A percentile compares a stretch with the other conserved stretches of the same genome.
Evolutionary conservation across 2,797 vertebrate genomes (phyloP).

Genomic region (Hoplostethus atlanticus): DNA sequence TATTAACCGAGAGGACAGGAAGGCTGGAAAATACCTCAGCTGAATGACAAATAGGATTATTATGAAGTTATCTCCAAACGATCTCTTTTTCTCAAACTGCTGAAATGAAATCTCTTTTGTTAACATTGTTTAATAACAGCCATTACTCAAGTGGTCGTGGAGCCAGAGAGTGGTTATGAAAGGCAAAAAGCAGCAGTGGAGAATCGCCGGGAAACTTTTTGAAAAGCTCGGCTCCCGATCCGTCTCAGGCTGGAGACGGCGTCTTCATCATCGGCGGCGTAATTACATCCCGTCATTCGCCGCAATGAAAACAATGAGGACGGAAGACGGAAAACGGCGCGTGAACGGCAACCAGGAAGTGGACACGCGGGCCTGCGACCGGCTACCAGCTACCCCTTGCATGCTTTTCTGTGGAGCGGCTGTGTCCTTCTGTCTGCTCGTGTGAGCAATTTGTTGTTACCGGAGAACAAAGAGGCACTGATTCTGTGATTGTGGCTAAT

Average conservation of each 20-base stretch:
- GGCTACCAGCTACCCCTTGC: slow-evolving; percentile 25
- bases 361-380: slow-evolving; percentile 61
- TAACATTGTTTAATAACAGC: slow-evolving; percentile 57
- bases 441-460: slow-evolving; percentile 39
- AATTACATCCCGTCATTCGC: slow-evolving; percentile 83
- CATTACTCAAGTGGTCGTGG: slow-evolving; percentile 44
- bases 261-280: slow-evolving; percentile 75
- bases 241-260: slow-evolving; percentile 68
- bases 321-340: slow-evolving; percentile 71
- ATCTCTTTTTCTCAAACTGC: slow-evolving; percentile 35
- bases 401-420: slow-evolving; percentile 56
- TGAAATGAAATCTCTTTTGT: slow-evolving; percentile 61
- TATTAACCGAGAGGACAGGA: slow-evolving; percentile 48
- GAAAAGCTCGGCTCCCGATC: slow-evolving; percentile 65
- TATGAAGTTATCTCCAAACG: slow-evolving; percentile 46
- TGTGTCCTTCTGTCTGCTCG: slow-evolving; percentile 29
- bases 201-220: slow-evolving; percentile 67
- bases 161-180: slow-evolving; percentile 52
- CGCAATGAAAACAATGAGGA: slow-evolving; percentile 72
- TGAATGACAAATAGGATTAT: slow-evolving; percentile 59
- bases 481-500: slow-evolving; percentile 29
- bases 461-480: slow-evolving; percentile 59
- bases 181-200: slow-evolving; percentile 58
- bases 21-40: slow-evolving; percentile 57
- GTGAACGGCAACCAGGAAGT: slow-evolving; percentile 71